Base-by-base conservation (phyloP, 2,888 invertebrate genomes). In the Gymnosoma rotundatum region DNA sequence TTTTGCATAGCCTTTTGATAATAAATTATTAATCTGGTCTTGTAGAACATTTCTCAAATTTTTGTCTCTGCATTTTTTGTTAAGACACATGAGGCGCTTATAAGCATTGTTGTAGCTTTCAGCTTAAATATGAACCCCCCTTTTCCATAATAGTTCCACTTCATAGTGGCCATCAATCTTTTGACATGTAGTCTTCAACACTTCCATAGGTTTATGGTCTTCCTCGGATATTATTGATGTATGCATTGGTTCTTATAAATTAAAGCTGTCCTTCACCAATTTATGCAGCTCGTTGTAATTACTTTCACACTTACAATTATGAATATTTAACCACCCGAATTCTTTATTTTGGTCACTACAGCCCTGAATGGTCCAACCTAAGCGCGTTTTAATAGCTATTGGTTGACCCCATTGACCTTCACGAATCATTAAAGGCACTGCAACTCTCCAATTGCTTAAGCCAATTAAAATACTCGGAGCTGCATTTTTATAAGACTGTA, bases 401-500 rank as follows among this genome's bases (percentile, higher is more conserved):
- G 75, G 84, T n/a, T 80, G 73, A 38, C 48, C 38, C 76, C 76
- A 80, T 9, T 25, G 18, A 1, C 80, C 76, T 32, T 83, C 79
- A 32, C 80, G 38, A 54, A 67, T 56, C 38, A n/a, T n/a, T n/a
- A n/a, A n/a, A n/a, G n/a, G n/a, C n/a, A n/a, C n/a, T n/a, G n/a
- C n/a, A n/a, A n/a, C 73, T 25, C 38, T 76, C 83, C 76, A 83
- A 32, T 80, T 79, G 20, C 67, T 42, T 3, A 42, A 7, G 2
- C 78, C 74, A 2, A 80, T 83, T 12, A 83, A 61, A 14, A 82
- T 82, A 8, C 32, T 66, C 2, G 82, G 78, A 21, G 45, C 74
- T 8, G 52, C 78, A 5, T 85, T 82, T 58, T 70, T 14, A 20
- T 72, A 85, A 0, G 81, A 78, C 42, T 52, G 20, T 8, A 78